These are phyloP conservation scores for Synanthedon formicaeformis DNA, from an alignment of 2,888 invertebrate genomes.

Conservation along the genomic window DNA sequence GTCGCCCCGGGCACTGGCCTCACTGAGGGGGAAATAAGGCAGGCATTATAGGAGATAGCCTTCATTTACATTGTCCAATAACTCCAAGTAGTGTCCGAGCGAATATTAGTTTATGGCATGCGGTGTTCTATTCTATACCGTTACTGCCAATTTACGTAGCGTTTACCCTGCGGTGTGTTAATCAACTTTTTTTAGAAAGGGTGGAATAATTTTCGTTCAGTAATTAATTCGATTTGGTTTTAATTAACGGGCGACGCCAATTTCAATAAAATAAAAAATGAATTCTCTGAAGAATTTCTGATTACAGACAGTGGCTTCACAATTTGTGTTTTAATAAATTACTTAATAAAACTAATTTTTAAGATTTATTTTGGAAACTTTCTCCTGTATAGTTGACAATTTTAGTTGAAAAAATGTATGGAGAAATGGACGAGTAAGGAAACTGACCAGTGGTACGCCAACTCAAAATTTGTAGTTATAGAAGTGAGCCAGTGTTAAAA, in stretches of 20 bases:
- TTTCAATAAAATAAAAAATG: constrained; percentile 49
- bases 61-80: constrained; percentile 73
- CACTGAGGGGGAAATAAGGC: constrained; percentile 58
- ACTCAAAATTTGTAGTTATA: no score
- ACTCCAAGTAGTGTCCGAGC: constrained; percentile 69
- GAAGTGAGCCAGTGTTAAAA: no score
- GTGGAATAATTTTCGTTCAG: constrained; percentile 47
- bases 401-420: no score
- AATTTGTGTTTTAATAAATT: constrained; percentile 6
- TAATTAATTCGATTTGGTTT: constrained; percentile 65
- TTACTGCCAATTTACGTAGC: background rate
- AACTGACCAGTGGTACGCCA: no score
- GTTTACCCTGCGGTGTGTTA: constrained; percentile 14
- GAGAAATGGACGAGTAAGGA: no score
- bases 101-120: constrained; percentile 67
- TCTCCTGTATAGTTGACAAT: no score
- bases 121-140: constrained; percentile 18
- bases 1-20: constrained; percentile 52
- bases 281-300: constrained; percentile 55
- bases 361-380: no score
- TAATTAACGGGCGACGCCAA: constrained; percentile 58
- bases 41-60: constrained; percentile 70
- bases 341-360: constrained; percentile 6
- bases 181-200: constrained; percentile 29
- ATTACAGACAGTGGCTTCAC: constrained; percentile 38